These are phyloP conservation scores for Phrynocephalus guinanensis DNA, from an alignment of 2,797 vertebrate species.

Conservation along the genomic window DNA sequence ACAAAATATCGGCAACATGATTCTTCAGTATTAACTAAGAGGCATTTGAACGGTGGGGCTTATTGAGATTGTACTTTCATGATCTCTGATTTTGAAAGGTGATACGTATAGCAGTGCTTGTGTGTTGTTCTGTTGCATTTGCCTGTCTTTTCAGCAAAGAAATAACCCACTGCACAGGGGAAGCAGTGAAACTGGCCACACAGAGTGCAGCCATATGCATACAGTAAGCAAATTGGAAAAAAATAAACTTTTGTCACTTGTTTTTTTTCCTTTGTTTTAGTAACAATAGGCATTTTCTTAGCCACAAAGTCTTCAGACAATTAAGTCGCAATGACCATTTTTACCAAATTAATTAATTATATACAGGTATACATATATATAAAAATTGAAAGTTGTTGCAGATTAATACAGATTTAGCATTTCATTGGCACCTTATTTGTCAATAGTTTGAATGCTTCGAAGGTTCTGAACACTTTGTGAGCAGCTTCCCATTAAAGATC, in stretches of 20 bases:
- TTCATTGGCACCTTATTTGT: conserved; percentile 3
- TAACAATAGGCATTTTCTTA: conserved; percentile 23
- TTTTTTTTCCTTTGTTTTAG: conserved; percentile 43
- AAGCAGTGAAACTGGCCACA: conserved; percentile 48
- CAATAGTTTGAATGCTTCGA: background rate
- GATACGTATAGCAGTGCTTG: conserved; percentile 34
- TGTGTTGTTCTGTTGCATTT: conserved; percentile 40
- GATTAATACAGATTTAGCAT: background rate
- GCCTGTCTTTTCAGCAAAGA: conserved; percentile 50
- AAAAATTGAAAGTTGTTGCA: background rate
- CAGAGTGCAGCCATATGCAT: conserved; percentile 48
- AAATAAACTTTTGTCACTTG: conserved; percentile 28
- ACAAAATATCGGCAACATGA: background rate
- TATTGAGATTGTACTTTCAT: background rate
- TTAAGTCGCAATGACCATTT: conserved; percentile 8
- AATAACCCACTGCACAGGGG: conserved; percentile 47
- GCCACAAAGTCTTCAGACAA: conserved; percentile 23
- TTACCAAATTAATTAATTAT: conserved; percentile 4
- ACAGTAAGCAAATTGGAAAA: conserved; percentile 41
- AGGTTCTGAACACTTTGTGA: background rate
- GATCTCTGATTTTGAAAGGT: conserved; percentile 39
- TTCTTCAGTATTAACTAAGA: conserved; percentile 12
- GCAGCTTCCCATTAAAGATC: background rate
- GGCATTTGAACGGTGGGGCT: background rate
- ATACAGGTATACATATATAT: background rate